Evolutionary conservation across 1,140 invertebrate genomes (phyloP).

Genomic region (Meloidogyne hapla): DNA sequence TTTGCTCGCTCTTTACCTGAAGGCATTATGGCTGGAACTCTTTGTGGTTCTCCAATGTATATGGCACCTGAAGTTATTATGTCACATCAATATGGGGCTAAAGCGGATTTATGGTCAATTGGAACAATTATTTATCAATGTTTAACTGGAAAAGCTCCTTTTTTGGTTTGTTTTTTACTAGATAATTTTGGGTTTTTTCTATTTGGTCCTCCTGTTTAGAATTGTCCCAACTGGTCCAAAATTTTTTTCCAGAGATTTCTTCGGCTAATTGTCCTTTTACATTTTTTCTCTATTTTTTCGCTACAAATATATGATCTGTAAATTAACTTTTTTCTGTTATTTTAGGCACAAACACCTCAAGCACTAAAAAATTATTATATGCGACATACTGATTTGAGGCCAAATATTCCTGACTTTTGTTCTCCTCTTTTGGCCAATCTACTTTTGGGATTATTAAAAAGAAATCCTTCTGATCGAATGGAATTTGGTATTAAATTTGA

Average conservation of each 20-base stretch:
- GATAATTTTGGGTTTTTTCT: neutral
- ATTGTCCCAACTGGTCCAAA: no score
- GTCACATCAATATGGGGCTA: slow-evolving; percentile 96
- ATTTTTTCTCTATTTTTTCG: no score
- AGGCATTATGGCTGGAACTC: slow-evolving; percentile 96
- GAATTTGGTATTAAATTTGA: slow-evolving; percentile 73
- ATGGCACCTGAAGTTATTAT: slow-evolving; percentile 99
- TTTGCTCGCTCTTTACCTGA: slow-evolving; percentile 97
- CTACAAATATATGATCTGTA: no score
- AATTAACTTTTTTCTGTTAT: no score
- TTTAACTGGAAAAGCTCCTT: slow-evolving; percentile 94
- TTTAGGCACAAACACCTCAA: slow-evolving; percentile 89
- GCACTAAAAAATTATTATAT: slow-evolving; percentile 95
- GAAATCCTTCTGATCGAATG: slow-evolving; percentile 90
- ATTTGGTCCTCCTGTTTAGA: no score
- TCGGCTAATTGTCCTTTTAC: no score
- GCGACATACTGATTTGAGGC: slow-evolving; percentile 87
- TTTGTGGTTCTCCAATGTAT: slow-evolving; percentile 99
- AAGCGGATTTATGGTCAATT: slow-evolving; percentile 80
- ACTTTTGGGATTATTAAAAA: slow-evolving; percentile 78
- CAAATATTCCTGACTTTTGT: slow-evolving; percentile 86
- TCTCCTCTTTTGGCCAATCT: slow-evolving; percentile 84
- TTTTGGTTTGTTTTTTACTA: slow-evolving; percentile 67
- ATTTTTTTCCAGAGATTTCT: no score
- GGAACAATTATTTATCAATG: slow-evolving; percentile 99